Percentiles rank a stretch among this genome's conserved stretches.
Conservation (phyloP, 2,113 vertebrate species). For the Aspidoscelis tigris region DNA sequence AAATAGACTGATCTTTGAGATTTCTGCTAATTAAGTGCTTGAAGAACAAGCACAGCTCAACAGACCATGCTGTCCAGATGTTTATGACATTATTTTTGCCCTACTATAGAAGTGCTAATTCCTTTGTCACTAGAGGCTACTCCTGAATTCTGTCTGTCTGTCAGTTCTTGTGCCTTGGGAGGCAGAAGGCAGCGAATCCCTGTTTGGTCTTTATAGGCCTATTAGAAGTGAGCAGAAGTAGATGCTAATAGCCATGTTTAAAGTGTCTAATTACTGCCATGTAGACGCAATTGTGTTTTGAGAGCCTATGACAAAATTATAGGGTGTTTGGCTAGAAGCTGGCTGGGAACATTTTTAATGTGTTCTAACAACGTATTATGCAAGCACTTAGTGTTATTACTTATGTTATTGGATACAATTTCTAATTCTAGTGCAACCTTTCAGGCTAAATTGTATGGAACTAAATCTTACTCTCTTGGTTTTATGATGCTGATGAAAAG, state of each 20-base stretch:
- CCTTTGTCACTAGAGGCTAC: neutral
- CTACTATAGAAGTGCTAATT: neutral
- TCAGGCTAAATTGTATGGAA: neutral
- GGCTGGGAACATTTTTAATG: neutral
- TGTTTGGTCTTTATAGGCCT: slow-evolving; percentile 8
- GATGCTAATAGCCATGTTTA: neutral
- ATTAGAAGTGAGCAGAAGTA: slow-evolving; percentile 16
- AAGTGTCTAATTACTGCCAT: slow-evolving; percentile 2
- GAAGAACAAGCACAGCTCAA: neutral
- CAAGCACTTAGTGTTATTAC: slow-evolving; percentile 9
- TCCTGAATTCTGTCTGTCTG: neutral
- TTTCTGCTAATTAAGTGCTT: slow-evolving; percentile 19
- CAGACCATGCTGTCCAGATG: accelerated
- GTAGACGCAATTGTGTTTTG: slow-evolving; percentile 1
- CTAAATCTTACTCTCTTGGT: neutral
- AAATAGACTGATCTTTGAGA: slow-evolving; percentile 20
- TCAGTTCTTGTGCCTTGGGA: neutral
- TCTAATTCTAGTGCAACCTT: neutral
- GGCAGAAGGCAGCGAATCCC: accelerated
- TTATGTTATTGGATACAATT: slow-evolving; percentile 13
- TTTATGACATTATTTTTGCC: neutral
- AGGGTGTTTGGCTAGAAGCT: neutral
- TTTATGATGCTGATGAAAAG: neutral
- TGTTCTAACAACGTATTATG: neutral
- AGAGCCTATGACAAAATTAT: neutral